Percentiles rank a stretch among this genome's conserved stretches.
These are phyloP conservation scores for Psylliodes chrysocephalus DNA, from an alignment of 2,888 invertebrate species.

Conservation along the genomic window DNA sequence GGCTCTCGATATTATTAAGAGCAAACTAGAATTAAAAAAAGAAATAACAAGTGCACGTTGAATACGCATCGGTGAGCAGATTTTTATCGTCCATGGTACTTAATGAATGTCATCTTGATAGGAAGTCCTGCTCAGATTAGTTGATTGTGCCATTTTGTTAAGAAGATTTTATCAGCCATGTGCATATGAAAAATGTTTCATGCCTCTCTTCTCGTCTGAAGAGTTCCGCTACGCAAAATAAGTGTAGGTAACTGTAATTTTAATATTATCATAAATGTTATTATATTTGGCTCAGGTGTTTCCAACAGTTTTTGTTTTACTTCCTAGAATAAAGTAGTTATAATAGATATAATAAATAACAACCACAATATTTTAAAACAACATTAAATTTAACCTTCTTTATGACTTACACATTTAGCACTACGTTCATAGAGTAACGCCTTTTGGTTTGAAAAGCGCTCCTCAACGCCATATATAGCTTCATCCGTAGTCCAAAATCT, in stretches of 20 bases:
- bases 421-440: too few relatives aligned
- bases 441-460: too few relatives aligned
- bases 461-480: too few relatives aligned
- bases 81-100: conserved; percentile 28
- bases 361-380: too few relatives aligned
- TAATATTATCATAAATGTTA: conserved; percentile 9
- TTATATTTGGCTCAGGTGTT: too few relatives aligned
- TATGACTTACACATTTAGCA: too few relatives aligned
- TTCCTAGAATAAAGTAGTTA: too few relatives aligned
- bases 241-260: conserved; percentile 18
- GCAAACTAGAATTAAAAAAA: conserved; percentile 14
- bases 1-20: conserved; percentile 20
- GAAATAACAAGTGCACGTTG: conserved; percentile 23
- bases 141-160: conserved; percentile 24
- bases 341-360: too few relatives aligned
- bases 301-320: too few relatives aligned
- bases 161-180: conserved; percentile 15
- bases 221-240: conserved; percentile 21
- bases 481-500: too few relatives aligned
- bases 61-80: conserved; percentile 32
- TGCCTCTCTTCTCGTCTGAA: neutral
- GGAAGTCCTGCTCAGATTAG: conserved; percentile 16
- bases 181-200: conserved; percentile 10
- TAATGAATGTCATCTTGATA: conserved; percentile 35
- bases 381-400: too few relatives aligned